These are phyloP conservation scores for Drosophila virilis DNA, from an alignment of 1,140 invertebrate genomes.

Conservation along the genomic window DNA sequence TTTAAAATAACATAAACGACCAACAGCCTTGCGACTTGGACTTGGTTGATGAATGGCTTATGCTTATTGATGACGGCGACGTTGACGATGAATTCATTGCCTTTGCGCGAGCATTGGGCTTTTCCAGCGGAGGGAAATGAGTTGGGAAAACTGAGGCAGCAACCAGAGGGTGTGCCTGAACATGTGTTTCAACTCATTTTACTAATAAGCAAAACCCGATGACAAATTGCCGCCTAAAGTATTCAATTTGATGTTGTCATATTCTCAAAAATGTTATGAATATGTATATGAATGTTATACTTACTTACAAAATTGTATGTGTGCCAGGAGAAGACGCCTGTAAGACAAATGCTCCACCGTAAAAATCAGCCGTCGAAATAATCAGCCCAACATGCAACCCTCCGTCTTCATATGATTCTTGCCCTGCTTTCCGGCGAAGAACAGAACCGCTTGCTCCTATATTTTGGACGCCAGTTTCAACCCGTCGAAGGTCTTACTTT, in stretches of 20 bases:
- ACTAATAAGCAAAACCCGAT: constrained; percentile 76
- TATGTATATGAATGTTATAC: neutral
- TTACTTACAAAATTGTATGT: neutral
- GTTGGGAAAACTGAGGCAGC: neutral
- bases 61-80: constrained; percentile 60
- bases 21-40: constrained; percentile 4
- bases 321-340: too few relatives aligned
- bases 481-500: constrained; percentile 23
- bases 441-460: constrained; percentile 21
- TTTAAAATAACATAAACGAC: constrained; percentile 31
- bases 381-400: neutral
- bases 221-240: constrained; percentile 66
- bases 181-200: constrained; percentile 79
- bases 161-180: constrained; percentile 13
- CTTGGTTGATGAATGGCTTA: constrained; percentile 56
- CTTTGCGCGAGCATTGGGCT: neutral
- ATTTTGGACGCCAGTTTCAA: constrained; percentile 28
- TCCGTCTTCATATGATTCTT: constrained; percentile 23
- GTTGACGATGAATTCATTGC: constrained; percentile 25
- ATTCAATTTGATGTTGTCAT: constrained; percentile 65
- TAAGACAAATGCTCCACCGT: neutral
- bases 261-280: constrained; percentile 8
- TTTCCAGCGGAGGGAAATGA: neutral
- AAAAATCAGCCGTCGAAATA: neutral
- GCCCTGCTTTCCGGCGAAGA: constrained; percentile 26